A percentile compares a stretch with the other conserved stretches of the same genome.
These are phyloP conservation scores for Amia ocellicauda DNA, from an alignment of 2,113 vertebrate species.

Conservation along the genomic window DNA sequence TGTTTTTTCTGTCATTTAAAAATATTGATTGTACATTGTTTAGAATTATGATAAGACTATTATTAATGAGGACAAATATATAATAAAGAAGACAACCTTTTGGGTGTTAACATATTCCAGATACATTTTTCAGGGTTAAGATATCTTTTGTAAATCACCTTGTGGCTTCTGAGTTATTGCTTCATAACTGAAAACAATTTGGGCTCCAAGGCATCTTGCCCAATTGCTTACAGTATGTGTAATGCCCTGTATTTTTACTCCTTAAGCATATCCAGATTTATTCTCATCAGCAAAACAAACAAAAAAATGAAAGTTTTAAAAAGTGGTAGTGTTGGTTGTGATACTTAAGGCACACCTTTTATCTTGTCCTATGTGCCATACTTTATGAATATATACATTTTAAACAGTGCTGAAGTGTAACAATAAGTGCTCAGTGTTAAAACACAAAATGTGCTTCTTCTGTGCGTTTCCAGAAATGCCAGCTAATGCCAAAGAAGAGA, in stretches of 20 bases:
- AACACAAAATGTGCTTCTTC: conserved; percentile 36
- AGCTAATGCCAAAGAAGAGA: conserved; percentile 87
- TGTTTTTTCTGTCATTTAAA: too few relatives aligned
- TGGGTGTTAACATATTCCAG: neutral
- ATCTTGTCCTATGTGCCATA: neutral
- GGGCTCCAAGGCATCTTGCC: conserved; percentile 5
- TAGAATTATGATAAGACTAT: too few relatives aligned
- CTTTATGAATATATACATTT: neutral
- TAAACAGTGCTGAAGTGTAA: neutral
- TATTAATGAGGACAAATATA: neutral
- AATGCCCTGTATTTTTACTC: conserved; percentile 3
- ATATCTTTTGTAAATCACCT: neutral
- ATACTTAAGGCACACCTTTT: neutral
- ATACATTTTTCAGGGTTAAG: conserved; percentile 9
- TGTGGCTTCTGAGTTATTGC: conserved; percentile 12
- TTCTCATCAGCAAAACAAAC: conserved; percentile 6
- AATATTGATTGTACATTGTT: too few relatives aligned
- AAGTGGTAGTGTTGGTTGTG: too few relatives aligned
- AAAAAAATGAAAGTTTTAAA: too few relatives aligned
- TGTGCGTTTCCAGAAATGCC: conserved; percentile 87
- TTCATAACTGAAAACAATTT: conserved; percentile 18
- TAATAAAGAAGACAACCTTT: neutral
- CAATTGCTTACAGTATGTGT: conserved; percentile 6
- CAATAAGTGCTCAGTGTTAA: conserved; percentile 25
- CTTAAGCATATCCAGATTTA: conserved; percentile 22